Evolutionary conservation across 2,797 vertebrate genomes (phyloP), one percentile per base, ranked within the genome.

Genomic region (Erethizon dorsatum): DNA sequence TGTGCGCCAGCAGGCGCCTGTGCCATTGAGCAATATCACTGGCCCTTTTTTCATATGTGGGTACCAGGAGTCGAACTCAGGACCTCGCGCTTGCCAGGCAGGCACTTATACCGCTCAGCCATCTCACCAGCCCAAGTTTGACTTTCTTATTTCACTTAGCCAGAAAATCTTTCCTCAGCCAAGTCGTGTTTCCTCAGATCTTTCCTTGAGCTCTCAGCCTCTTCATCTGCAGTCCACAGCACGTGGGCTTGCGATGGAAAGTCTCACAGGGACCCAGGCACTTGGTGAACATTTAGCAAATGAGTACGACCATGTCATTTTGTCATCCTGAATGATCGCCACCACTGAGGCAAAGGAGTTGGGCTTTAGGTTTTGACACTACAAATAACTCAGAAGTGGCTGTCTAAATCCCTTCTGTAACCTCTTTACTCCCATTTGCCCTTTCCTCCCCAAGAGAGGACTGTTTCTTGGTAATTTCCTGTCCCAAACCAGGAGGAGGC

Each of bases 301-400:
- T 6, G 50, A 56, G 7, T 1, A 1, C 78, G 50, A 15, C 82
- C 63, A 0, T 1, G 14, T 56, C 85, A 57, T 67, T 82, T 13
- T 84, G 59, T 77, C 26, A 54, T 20, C 22, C 26, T 14, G 22
- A 52, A 17, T 33, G 26, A 65, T 28, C 2, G 11, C 45, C 41
- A 33, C 20, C 0, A 1, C 78, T 15, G 0, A 71, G 59, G 78
- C 3, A 1, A 69, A 52, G 20, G 65, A 56, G 31, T 45, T 78
- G n/a, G 47, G 33, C 37, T 50, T 9, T 0, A 0, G 11, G 45
- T 41, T 22, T n/a, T 2, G 2, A 78, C 6, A 28, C 41, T 12
- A 31, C 5, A 54, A 33, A 4, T 54, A 63, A 45, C 73, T 20
- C 28, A 65, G 14, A 84, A 78, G 82, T 26, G 85, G 56, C 85